Base-by-base conservation (phyloP, 2,113 vertebrate species). In the Haliaeetus leucogaster region DNA sequence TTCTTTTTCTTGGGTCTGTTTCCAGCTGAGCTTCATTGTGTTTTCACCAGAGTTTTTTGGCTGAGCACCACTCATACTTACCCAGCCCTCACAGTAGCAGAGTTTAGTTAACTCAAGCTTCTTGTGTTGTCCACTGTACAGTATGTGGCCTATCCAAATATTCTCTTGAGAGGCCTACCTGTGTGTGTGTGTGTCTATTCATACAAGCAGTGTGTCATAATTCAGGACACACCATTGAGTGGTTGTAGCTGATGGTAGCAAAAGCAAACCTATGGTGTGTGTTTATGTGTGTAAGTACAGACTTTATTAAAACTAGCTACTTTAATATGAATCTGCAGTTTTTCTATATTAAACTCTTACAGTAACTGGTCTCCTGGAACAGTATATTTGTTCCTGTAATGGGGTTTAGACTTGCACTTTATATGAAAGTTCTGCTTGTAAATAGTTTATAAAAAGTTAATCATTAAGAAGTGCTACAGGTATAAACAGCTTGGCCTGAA, bases 21-120 rank as follows among this genome's bases (percentile, higher is more conserved):
- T 96, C 93, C 66, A 72, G 55, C 89, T 85, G 47, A 82, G 61
- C 32, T 91, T 78, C 89, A 36, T 38, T 89, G 80, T 82, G 30
- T 89, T 96, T 91, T 76, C 68, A 16, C 12, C n/a, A 70, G 52
- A 80, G 53, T 43, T 91, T 91, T 71, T 87, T 79, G 68, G 59
- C 56, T 0, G 2, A 84, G 55, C 22, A 53, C 53, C 27, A 10
- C 43, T 89, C 34, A 1, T 55, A 5, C 40, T 58, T 80, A 26
- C 83, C 11, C 42, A 77, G 80, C 53, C 42, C 68, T 81, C 26
- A 62, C 32, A 76, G 82, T 16, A 86, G 71, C 55, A 59, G 62
- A 48, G 25, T 72, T 95, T 38, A 29, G 48, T 85, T 63, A 87
- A 72, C 26, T 95, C 56, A 52, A 1, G 2, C 63, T 89, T 73